A percentile compares a stretch with the other conserved stretches of the same genome.
phyloP scores from a whole-genome alignment of 2,888 invertebrate species.

The Heliconius ismenius region DNA sequence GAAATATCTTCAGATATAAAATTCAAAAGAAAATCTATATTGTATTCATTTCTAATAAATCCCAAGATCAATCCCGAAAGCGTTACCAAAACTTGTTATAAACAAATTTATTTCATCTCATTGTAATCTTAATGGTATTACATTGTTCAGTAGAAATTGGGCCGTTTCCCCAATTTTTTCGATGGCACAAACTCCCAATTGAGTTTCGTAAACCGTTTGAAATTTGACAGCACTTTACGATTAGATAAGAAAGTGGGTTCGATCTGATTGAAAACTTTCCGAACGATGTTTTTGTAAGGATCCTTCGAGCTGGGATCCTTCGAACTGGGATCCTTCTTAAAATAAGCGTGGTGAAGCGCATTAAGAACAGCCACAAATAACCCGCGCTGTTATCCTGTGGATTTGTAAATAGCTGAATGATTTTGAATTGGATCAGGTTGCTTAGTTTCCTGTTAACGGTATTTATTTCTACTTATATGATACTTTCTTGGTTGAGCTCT shows the following conservation, averaged over 20 bases:
- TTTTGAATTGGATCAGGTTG: background rate
- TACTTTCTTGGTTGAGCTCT: no score
- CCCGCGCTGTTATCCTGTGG: background rate
- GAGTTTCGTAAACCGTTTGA: constrained; percentile 57
- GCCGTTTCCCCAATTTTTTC: constrained; percentile 32
- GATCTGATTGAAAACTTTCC: constrained; percentile 74
- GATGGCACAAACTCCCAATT: constrained; percentile 42
- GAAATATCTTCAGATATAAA: background rate
- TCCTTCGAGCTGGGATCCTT: constrained; percentile 37
- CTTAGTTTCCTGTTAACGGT: background rate
- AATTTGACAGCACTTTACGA: constrained; percentile 71
- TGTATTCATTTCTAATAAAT: background rate
- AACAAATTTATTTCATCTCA: constrained; percentile 12
- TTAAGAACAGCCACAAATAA: background rate
- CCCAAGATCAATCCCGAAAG: background rate
- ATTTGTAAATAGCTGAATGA: background rate
- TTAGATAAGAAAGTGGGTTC: constrained; percentile 70
- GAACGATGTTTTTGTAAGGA: constrained; percentile 65
- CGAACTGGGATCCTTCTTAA: constrained; percentile 13
- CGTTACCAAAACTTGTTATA: constrained; percentile 1
- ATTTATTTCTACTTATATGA: background rate
- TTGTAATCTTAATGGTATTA: constrained; percentile 8
- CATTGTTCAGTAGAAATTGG: constrained; percentile 23
- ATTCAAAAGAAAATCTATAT: background rate
- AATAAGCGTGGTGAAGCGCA: constrained; percentile 17